Evolutionary conservation across 2,888 invertebrate genomes (phyloP), one percentile per base, ranked within the genome.

Genomic region (Timandra comae): DNA sequence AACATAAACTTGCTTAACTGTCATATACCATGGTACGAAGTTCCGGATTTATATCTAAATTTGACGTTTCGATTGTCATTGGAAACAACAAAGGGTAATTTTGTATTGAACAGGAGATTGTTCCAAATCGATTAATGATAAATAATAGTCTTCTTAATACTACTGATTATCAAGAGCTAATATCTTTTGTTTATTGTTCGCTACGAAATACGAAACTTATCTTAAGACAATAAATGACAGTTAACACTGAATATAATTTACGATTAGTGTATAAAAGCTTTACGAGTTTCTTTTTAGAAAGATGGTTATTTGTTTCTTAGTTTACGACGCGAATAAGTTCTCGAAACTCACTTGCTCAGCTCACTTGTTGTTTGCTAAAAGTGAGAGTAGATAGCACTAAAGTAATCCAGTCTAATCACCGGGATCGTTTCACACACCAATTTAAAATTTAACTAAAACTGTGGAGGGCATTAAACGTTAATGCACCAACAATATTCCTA

Each of bases 401-500:
- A 3, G 16, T 16, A 16, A 64, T 63, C 56, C 56, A 49, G 56
- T 64, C 63, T 75, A 72, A 76, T 70, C 65, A 63, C 46, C 47
- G 55, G 67, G 59, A 68, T 62, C 62, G 65, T 71, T 75, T 63
- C 56, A 63, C 49, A 52, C 64, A 61, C 62, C 72, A 79, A 77
- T 80, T 77, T 80, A 63, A 76, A 80, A 73, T 74, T 77, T 73
- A 60, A 70, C 63, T 63, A 60, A 56, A 70, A 73, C 67, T 62
- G 63, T 52, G 52, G 58, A 63, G 59, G 55, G 67, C 61, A 72
- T 78, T 77, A 76, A 79, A 74, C 74, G 70, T 75, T 78, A 80
- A 81, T 79, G 78, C 75, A 78, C 72, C 74, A 71, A 77, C 78
- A 73, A 77, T 79, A 78, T 76, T 67, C 71, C 55, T 61, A 42